Percentiles rank a stretch among this genome's conserved stretches.
Conservation (phyloP, 2,888 invertebrate species). For the Philaethria dido region DNA sequence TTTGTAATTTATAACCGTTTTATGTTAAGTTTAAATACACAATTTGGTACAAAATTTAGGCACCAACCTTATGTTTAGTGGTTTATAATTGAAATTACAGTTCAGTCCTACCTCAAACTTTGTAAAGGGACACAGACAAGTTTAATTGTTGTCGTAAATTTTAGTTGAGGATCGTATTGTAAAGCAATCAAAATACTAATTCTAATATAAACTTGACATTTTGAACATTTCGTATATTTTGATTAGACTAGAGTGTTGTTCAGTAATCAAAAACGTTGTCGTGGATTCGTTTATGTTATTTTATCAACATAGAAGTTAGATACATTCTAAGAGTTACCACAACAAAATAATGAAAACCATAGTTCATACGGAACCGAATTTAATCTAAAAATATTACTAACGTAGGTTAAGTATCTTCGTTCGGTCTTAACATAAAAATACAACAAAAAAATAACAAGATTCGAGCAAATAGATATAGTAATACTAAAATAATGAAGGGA, state of each 20-base stretch:
- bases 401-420: too few relatives aligned
- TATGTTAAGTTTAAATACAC: neutral
- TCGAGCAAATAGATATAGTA: too few relatives aligned
- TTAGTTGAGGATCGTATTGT: slow-evolving; percentile 7
- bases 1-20: slow-evolving; percentile 2
- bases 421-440: too few relatives aligned
- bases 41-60: neutral
- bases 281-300: neutral
- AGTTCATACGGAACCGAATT: too few relatives aligned
- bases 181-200: slow-evolving; percentile 1
- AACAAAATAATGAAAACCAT: too few relatives aligned
- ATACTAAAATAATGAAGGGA: too few relatives aligned
- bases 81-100: slow-evolving; percentile 13
- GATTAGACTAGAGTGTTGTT: neutral
- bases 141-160: slow-evolving; percentile 13
- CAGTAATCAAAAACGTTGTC: neutral
- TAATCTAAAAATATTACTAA: too few relatives aligned
- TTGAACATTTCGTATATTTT: neutral
- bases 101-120: slow-evolving; percentile 5
- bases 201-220: slow-evolving; percentile 6
- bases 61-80: neutral
- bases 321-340: too few relatives aligned
- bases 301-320: neutral
- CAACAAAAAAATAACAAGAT: too few relatives aligned
- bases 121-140: slow-evolving; percentile 11